Percentiles rank a stretch among this genome's conserved stretches.
Conservation (phyloP, 2,888 invertebrate genomes). For the Pemphredon lugubris region DNA sequence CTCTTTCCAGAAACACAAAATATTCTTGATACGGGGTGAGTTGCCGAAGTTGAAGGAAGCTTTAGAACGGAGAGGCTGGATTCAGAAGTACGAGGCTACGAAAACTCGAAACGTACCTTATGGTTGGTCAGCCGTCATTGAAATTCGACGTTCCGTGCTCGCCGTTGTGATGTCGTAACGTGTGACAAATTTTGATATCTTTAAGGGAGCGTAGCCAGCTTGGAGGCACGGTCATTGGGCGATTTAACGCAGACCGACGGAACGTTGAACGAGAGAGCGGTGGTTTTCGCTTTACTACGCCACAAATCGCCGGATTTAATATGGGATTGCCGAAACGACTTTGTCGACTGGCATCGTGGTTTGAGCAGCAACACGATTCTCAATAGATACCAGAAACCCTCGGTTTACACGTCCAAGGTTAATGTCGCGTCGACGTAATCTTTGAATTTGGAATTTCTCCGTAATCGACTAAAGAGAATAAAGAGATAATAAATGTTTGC, state of each 20-base stretch:
- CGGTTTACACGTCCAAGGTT: constrained; percentile 76
- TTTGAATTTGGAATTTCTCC: background rate
- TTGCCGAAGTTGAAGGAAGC: constrained; percentile 74
- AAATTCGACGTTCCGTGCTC: background rate
- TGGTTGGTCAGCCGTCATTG: constrained; percentile 58
- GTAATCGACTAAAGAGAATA: background rate
- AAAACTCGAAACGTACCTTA: constrained; percentile 75
- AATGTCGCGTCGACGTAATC: background rate
- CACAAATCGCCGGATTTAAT: constrained; percentile 72
- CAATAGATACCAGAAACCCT: constrained; percentile 73
- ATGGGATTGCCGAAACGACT: constrained; percentile 77
- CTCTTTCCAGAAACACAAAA: constrained; percentile 68
- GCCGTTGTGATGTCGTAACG: background rate
- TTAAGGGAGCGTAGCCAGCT: constrained; percentile 65
- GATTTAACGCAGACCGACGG: constrained; percentile 69
- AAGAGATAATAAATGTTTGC: background rate
- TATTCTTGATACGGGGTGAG: constrained; percentile 76
- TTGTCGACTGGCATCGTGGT: constrained; percentile 73
- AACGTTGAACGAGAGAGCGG: constrained; percentile 71
- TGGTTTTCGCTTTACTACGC: constrained; percentile 69
- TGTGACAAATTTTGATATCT: constrained; percentile 10
- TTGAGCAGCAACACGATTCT: constrained; percentile 67
- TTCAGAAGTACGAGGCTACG: constrained; percentile 75
- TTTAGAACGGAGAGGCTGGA: constrained; percentile 74
- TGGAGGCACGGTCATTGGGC: constrained; percentile 71